Evolutionary conservation across 2,888 invertebrate species (phyloP), one percentile per base, ranked within the genome.

Genomic region (Fragum whitleyi): DNA sequence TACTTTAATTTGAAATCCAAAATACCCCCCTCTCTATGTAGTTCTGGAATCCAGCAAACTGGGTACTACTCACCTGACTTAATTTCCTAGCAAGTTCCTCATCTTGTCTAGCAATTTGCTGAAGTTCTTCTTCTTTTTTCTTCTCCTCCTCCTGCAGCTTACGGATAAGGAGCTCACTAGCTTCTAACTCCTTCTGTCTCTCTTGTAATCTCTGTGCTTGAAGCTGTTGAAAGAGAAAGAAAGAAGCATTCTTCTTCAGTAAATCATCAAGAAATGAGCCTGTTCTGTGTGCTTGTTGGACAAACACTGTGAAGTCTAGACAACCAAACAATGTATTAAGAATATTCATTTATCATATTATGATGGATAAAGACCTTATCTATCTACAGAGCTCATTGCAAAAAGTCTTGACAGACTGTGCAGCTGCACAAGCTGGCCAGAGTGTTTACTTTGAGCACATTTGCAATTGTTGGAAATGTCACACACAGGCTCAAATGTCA

Each of bases 161-260:
- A 14, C 91, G 90, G 76, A 96, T 95, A 32, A 96, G 92, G 19
- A 94, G 94, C 79, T 95, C 95, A 88, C 95, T 96, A 2, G 95
- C 96, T 87, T 94, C 94, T 78, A 94, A 94, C 87, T 95, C 95
- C 16, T 93, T 94, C 81, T 94, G 94, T 51, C 93, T 93, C 88
- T 95, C 94, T 83, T 94, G 93, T n/a, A 87, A 87, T 61, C 87
- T 70, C 73, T 89, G 87, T 6, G 83, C 85, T 21, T 80, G 86
- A 36, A 92, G 83, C 91, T 92, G 77, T 7, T 39, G 16, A 21
- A 32, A 23, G 23, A 29, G n/a, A 61, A 28, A 61, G 7, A 29
- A 61, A n/a, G n/a, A n/a, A 16, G 59, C 68, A 69, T 21, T 1
- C 2, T 39, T 21, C 39, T 39, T 28, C 26, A 61, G 23, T 21